Evolutionary conservation across 92 coral and sea anemone genomes (phyloP), one percentile per base, ranked within the genome.

Genomic region (Palythoa heliodiscus): DNA sequence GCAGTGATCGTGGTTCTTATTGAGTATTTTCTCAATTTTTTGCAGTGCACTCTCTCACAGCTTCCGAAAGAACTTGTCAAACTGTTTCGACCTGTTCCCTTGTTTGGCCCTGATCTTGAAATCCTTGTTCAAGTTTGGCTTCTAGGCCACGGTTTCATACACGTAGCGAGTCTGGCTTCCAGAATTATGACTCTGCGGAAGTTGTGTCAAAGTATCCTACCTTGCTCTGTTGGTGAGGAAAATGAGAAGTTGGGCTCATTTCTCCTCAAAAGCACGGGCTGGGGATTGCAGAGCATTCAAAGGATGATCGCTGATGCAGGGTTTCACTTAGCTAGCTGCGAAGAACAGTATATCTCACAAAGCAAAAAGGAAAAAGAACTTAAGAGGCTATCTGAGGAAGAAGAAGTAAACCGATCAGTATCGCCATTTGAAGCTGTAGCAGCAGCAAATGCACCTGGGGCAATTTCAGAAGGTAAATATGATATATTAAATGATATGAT

Each of bases 261-360:
- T 83, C 94, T 97, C 35, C 93, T 89, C 19, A 95, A 91, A 82
- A 92, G 97, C 72, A 87, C 86, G 50, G 93, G 99, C 35, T 97
- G 99, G 99, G 98, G 99, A 67, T 72, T 86, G 12, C 66, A 89
- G 84, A 89, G 95, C 78, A 76, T 97, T 48, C 92, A 90, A 76
- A 88, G 91, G 82, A 94, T 97, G 87, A 85, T 97, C 19, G 92
- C 83, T 20, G 94, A 87, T 81, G 99, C 99, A 71, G 96, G 98
- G 5, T 80, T 86, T 22, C 95, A 94, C 75, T 61, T 97, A 78
- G 73, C 73, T 37, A 85, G 83, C 14, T 77, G 88, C 67, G 87
- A 86, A 54, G 91, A 86, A 55, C 91, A 90, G 67, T 17, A 53
- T 7, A 70, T 64, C 9, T 82, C 43, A 57, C 78, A 66, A 72